A percentile compares a stretch with the other conserved stretches of the same genome.
phyloP scores from a whole-genome alignment of 1,140 invertebrate species.

The Euborellia annulipes region DNA sequence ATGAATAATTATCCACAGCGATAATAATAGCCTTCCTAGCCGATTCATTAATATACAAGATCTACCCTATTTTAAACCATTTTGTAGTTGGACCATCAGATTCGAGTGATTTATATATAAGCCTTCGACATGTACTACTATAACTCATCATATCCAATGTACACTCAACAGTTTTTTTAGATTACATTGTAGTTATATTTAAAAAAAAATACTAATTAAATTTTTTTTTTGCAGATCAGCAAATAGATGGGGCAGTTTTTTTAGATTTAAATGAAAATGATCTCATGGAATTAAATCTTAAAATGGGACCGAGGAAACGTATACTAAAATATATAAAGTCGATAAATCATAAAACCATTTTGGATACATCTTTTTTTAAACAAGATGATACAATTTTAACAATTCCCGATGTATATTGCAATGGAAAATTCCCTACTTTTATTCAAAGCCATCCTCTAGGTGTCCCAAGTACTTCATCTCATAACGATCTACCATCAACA shows the following conservation, averaged over 20 bases:
- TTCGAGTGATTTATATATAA: slow-evolving; percentile 7
- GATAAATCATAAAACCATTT: too few relatives aligned
- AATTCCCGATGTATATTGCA: too few relatives aligned
- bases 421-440: too few relatives aligned
- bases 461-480: too few relatives aligned
- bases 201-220: background rate
- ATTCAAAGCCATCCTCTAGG: too few relatives aligned
- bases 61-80: slow-evolving; percentile 8
- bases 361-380: too few relatives aligned
- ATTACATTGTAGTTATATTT: too few relatives aligned
- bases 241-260: slow-evolving; percentile 8
- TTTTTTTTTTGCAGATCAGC: slow-evolving; percentile 6
- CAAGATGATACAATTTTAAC: too few relatives aligned
- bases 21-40: background rate
- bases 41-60: slow-evolving; percentile 4
- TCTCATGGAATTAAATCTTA: slow-evolving; percentile 7
- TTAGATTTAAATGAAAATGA: slow-evolving; percentile 8
- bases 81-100: slow-evolving; percentile 7
- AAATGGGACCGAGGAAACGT: slow-evolving; percentile 11
- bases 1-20: slow-evolving; percentile 7
- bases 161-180: background rate
- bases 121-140: slow-evolving; percentile 7
- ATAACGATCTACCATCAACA: too few relatives aligned
- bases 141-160: too few relatives aligned
- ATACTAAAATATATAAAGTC: background rate